Evolutionary conservation across 2,113 vertebrate genomes (phyloP).

Genomic region (Cochlearius cochlearius): DNA sequence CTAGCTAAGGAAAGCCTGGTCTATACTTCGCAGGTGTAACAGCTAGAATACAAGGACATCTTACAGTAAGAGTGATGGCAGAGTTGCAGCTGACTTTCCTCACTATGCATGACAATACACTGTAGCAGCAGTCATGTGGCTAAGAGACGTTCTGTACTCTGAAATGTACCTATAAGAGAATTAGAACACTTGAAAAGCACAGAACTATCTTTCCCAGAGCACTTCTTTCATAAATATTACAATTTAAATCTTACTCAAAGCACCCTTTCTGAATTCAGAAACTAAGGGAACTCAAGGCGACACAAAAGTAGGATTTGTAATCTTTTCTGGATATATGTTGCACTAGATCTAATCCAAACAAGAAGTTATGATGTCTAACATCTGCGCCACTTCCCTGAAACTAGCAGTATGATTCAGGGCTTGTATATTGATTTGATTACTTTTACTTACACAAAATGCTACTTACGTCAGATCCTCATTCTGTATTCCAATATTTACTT

Average conservation of each 20-base stretch:
- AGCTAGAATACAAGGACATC: neutral
- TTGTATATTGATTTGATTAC: neutral
- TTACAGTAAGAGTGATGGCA: neutral
- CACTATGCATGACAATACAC: neutral
- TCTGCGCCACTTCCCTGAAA: neutral
- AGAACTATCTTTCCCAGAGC: neutral
- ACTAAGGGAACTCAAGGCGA: neutral
- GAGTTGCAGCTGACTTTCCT: neutral
- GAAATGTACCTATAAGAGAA: constrained; percentile 36
- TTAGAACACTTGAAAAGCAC: constrained; percentile 17
- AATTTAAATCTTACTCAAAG: neutral
- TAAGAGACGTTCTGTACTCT: neutral
- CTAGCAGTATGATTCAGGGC: neutral
- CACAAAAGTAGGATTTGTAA: neutral
- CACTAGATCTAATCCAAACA: neutral
- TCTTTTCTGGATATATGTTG: neutral
- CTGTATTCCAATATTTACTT: neutral
- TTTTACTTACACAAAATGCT: neutral
- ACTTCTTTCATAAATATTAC: constrained; percentile 31
- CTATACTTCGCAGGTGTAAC: neutral
- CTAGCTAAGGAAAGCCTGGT: neutral
- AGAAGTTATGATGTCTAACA: neutral
- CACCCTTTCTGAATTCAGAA: neutral
- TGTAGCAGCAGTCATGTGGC: neutral
- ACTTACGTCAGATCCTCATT: neutral